Evolutionary conservation across 1,140 invertebrate genomes (phyloP), one percentile per base, ranked within the genome.

Genomic region (Cherax quadricarinatus): DNA sequence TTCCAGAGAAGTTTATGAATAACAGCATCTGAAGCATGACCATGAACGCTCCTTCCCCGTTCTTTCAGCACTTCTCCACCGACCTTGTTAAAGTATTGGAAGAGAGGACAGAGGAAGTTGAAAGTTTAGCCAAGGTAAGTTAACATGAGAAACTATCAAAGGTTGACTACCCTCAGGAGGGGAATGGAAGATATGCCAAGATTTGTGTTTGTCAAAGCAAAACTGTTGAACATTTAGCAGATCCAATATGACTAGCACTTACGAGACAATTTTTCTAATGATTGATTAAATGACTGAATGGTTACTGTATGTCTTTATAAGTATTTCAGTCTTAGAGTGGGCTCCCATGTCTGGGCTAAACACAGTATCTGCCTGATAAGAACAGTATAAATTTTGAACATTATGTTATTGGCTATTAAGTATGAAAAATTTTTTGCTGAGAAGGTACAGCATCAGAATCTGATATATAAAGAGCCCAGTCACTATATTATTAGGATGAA

Each of bases 1-100:
- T 73, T 86, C 60, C 90, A 91, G 78, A 91, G 83, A 24, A 91
- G 90, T 70, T 91, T 91, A 66, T 91, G 90, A 81, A 91, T 91
- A 16, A 91, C 84, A 5, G 90, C 90, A 82, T 91, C 90, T 10
- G 90, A 91, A 41, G 90, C 90, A 62, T 91, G 90, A 30, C 90
- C 90, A 73, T 91, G 62, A 70, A 91, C 81, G 84, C 90, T 91
- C n/a, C 90, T 57, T 4, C 90, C 90, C 16, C 90, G 90, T 53
- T 91, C 84, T 84, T 86, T 91, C 78, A 91, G 78, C 60, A 91
- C 90, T 41, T 91, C 90, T 48, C 90, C 90, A 51, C 90, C 90
- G 14, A 91, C 90, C 90, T 91, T 81, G 12, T 7, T 9, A 49
- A 75, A 41, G 53, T 57, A 79, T 24, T 48, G 89, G 30, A 86